Percentiles rank a stretch among this genome's conserved stretches.
Evolutionary conservation across 1,140 invertebrate species (phyloP).

Genomic region (Araneus ventricosus): DNA sequence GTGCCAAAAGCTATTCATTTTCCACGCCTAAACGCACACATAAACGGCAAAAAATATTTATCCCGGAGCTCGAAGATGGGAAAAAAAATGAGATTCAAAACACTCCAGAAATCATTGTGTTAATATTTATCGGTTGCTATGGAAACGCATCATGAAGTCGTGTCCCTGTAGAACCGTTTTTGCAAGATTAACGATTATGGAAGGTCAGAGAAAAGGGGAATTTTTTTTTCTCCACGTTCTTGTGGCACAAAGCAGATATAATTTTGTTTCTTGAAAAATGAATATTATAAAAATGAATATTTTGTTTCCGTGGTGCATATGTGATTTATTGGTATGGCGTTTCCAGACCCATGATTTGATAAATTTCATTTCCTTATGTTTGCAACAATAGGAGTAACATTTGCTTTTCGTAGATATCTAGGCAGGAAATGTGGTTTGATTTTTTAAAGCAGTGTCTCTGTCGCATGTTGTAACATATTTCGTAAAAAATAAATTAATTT

Average conservation of each 20-base stretch:
- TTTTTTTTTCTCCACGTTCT: neutral
- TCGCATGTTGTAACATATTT: too few species aligned
- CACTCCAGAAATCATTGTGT: constrained; percentile 60
- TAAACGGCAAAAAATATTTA: neutral
- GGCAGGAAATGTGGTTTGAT: too few species aligned
- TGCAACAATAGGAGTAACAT: too few species aligned
- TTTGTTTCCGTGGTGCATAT: neutral
- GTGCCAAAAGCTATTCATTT: neutral
- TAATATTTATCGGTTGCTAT: constrained; percentile 58
- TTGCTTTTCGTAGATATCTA: too few species aligned
- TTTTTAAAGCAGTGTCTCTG: too few species aligned
- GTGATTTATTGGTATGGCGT: too few species aligned
- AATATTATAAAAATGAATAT: neutral
- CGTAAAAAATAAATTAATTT: too few species aligned
- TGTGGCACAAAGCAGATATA: neutral
- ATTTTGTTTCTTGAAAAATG: neutral
- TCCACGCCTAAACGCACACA: neutral
- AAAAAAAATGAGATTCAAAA: constrained; percentile 25
- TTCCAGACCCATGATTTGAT: too few species aligned
- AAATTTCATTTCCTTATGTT: too few species aligned
- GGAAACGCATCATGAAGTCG: constrained; percentile 2
- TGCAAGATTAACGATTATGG: constrained; percentile 24
- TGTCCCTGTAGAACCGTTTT: constrained; percentile 24
- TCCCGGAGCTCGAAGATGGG: neutral
- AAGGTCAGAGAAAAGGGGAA: neutral